phyloP scores from a whole-genome alignment of 2,888 invertebrate species.

The Hirtodrosophila histrioides region DNA sequence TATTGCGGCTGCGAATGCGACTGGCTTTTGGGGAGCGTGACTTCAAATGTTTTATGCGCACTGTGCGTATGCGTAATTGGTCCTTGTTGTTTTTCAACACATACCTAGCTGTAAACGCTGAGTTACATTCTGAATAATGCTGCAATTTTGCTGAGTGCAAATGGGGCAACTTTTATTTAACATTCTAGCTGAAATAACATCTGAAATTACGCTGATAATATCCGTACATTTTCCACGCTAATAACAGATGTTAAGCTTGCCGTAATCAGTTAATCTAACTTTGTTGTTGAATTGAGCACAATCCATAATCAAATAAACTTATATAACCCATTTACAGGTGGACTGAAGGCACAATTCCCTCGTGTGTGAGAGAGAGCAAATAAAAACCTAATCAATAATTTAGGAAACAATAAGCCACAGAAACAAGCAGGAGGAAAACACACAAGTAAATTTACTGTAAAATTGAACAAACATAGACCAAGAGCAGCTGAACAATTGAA shows the following conservation, averaged over 20 bases:
- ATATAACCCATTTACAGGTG: slow-evolving; percentile 3
- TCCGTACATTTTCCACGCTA: too few relatives aligned
- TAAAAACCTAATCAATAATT: slow-evolving; percentile 62
- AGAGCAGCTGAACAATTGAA: slow-evolving; percentile 59
- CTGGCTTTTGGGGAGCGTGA: slow-evolving; percentile 8
- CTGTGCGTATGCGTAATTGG: slow-evolving; percentile 63
- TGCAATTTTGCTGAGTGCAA: slow-evolving; percentile 23
- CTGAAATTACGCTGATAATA: too few relatives aligned
- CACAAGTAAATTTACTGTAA: slow-evolving; percentile 66
- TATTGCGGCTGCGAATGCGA: slow-evolving; percentile 22
- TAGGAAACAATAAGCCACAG: slow-evolving; percentile 55
- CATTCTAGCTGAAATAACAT: too few relatives aligned
- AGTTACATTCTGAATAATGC: slow-evolving; percentile 3
- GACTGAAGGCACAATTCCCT: slow-evolving; percentile 29
- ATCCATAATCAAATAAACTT: slow-evolving; percentile 18
- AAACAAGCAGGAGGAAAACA: slow-evolving; percentile 10
- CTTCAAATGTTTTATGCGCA: slow-evolving; percentile 43
- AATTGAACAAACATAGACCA: slow-evolving; percentile 37
- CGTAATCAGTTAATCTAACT: slow-evolving; percentile 4
- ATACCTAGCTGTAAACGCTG: slow-evolving; percentile 9
- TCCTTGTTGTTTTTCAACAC: slow-evolving; percentile 10
- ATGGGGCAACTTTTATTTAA: slow-evolving; percentile 13
- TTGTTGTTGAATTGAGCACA: too few relatives aligned
- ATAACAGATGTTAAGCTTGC: too few relatives aligned
- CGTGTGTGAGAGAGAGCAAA: slow-evolving; percentile 31